Percentiles rank a stretch among this genome's conserved stretches.
Evolutionary conservation across 2,888 invertebrate genomes (phyloP).

Genomic region (Physocephala rufipes): DNA sequence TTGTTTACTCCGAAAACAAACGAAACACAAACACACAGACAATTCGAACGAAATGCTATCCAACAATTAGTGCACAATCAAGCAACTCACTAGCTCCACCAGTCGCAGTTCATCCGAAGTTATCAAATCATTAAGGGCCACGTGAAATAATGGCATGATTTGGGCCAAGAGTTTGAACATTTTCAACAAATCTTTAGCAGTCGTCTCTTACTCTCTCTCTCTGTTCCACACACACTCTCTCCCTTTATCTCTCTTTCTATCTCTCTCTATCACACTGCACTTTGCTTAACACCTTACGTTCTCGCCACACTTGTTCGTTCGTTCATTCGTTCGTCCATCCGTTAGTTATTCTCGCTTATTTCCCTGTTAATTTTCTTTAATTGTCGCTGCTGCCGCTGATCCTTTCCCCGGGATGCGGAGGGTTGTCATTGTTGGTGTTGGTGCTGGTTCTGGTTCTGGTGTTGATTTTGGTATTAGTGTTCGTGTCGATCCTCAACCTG

Average conservation of each 20-base stretch:
- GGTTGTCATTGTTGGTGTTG: neutral
- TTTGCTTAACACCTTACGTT: no score
- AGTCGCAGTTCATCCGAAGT: no score
- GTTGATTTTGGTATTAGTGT: conserved; percentile 13
- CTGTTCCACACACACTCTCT: no score
- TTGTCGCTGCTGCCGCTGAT: no score
- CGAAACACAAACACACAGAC: neutral
- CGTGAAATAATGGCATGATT: neutral
- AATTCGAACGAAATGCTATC: conserved; percentile 39
- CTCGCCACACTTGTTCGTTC: no score
- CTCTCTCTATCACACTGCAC: no score
- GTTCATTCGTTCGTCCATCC: no score
- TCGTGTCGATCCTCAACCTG: conserved; percentile 9
- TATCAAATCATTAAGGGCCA: neutral
- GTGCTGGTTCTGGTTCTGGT: neutral
- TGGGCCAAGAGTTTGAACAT: neutral
- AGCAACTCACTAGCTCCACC: neutral
- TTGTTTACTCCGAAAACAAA: conserved; percentile 12
- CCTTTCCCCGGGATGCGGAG: no score
- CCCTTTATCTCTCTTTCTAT: no score
- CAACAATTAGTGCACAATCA: conserved; percentile 43
- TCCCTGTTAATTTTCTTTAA: no score
- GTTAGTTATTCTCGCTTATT: no score
- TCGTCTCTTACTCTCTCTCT: neutral
- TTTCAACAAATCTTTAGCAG: neutral